Base-by-base conservation (phyloP, 2,797 vertebrate genomes). In the Diglossa cyanea region DNA sequence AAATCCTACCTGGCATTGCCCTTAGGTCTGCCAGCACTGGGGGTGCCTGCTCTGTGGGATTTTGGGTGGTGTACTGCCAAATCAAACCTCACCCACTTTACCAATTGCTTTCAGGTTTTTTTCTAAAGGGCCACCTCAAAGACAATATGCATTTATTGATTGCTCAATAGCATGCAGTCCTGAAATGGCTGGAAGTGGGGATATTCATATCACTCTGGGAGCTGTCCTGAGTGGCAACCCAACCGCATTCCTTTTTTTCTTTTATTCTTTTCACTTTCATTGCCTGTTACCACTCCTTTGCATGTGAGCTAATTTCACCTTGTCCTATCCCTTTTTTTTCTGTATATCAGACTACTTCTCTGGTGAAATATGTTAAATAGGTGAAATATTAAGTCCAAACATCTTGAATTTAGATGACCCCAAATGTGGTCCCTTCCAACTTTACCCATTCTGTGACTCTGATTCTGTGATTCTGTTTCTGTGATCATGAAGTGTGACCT, bases 101-200 rank as follows among this genome's bases (percentile, higher is more conserved):
- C 10, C 0, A 0, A 20, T 3, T 45, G 8, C 4, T 75, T 54
- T 50, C 12, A 15, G 1, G 0, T 3, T 17, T 72, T 63, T 48
- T 70, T 19, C 19, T 75, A 12, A 82, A 57, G 47, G 75, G 17
- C 6, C 3, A 10, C 9, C 16, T 71, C 28, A 30, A 7, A 31
- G 37, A 28, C 6, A 55, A 20, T 10, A 13, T 7, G 3, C 21
- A n/a, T 77, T 84, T 77, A 16, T 10, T 55, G 26, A 50, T 18
- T 67, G 35, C 4, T 44, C 31, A 51, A 0, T 10, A 77, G 2
- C 25, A 50, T 50, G n/a, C 44, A 71, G 7, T 9, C 48, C 51
- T 68, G 42, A 84, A 67, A 66, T 33, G 9, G 3, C 20, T 67
- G 25, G 11, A 78, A 71, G 57, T 21, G 13, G 10, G 4, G 13